Percentiles rank a stretch among this genome's conserved stretches.
These are phyloP conservation scores for Idris sp. DNA, from an alignment of 1,140 invertebrate genomes.

Conservation along the genomic window DNA sequence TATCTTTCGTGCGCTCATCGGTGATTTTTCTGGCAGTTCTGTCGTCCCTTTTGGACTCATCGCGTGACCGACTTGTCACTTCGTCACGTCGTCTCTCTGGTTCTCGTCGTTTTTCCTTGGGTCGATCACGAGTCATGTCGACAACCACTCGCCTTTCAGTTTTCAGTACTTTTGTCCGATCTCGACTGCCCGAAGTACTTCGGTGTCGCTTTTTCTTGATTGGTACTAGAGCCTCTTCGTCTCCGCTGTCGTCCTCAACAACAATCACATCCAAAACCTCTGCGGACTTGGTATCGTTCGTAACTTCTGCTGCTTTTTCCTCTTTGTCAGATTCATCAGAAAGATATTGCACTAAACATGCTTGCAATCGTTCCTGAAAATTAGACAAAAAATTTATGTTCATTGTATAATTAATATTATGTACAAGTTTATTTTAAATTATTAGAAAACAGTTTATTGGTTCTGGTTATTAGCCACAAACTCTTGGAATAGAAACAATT, in stretches of 20 bases:
- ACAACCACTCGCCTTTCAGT: conserved; percentile 73
- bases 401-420: too few species aligned
- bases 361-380: conserved; percentile 80
- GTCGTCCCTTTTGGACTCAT: conserved; percentile 74
- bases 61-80: conserved; percentile 72
- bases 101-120: conserved; percentile 71
- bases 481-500: too few species aligned
- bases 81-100: conserved; percentile 64
- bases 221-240: conserved; percentile 51
- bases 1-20: conserved; percentile 72
- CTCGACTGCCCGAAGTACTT: conserved; percentile 69
- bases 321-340: conserved; percentile 76
- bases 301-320: conserved; percentile 55
- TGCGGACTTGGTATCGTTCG: conserved; percentile 52
- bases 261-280: conserved; percentile 74
- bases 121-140: conserved; percentile 74
- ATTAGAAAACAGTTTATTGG: too few species aligned
- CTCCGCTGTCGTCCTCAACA: conserved; percentile 75
- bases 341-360: conserved; percentile 78
- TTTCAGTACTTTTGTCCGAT: conserved; percentile 71
- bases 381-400: too few species aligned
- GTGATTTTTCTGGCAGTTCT: conserved; percentile 64
- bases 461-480: too few species aligned
- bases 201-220: conserved; percentile 67
- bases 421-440: too few species aligned